Percentiles rank a stretch among this genome's conserved stretches.
Conservation (phyloP, 2,113 vertebrate genomes). For the Pogonocichla stellata region DNA sequence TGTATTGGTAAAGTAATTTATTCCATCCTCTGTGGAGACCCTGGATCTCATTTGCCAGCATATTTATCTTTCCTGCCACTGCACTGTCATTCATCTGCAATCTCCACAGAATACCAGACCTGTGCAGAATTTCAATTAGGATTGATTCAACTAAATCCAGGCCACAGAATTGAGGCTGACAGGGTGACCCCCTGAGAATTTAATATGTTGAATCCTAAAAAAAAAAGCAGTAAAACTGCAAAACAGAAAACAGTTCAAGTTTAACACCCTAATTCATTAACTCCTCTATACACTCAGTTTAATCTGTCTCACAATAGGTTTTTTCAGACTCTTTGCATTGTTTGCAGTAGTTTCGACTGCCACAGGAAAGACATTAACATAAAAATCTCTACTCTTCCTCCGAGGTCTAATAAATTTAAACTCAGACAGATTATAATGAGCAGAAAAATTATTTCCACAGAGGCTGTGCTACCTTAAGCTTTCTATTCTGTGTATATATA, state of each 20-base stretch:
- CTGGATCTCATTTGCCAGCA: slow-evolving; percentile 82
- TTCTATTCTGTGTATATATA: background rate
- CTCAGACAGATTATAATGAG: slow-evolving; percentile 53
- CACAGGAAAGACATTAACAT: slow-evolving; percentile 34
- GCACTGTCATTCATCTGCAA: slow-evolving; percentile 81
- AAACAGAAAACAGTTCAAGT: slow-evolving; percentile 7
- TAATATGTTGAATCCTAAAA: slow-evolving; percentile 62
- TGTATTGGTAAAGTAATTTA: slow-evolving; percentile 83
- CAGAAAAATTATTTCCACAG: slow-evolving; percentile 41
- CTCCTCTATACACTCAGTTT: slow-evolving; percentile 16
- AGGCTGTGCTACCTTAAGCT: slow-evolving; percentile 11
- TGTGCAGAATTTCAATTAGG: slow-evolving; percentile 85
- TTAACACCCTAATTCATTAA: slow-evolving; percentile 56
- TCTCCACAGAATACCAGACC: slow-evolving; percentile 78
- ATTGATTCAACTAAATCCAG: slow-evolving; percentile 85
- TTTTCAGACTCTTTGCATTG: background rate
- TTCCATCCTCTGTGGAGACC: slow-evolving; percentile 80
- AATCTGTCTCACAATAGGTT: slow-evolving; percentile 12
- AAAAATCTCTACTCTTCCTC: slow-evolving; percentile 41
- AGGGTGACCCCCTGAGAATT: slow-evolving; percentile 78
- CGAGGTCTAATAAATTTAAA: slow-evolving; percentile 47
- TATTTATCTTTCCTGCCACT: slow-evolving; percentile 85
- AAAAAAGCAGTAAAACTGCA: background rate
- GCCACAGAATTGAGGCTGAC: slow-evolving; percentile 71
- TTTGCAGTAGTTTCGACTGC: slow-evolving; percentile 47